Evolutionary conservation across 92 coral and sea anemone genomes (phyloP).

Genomic region (Galaxea fascicularis): DNA sequence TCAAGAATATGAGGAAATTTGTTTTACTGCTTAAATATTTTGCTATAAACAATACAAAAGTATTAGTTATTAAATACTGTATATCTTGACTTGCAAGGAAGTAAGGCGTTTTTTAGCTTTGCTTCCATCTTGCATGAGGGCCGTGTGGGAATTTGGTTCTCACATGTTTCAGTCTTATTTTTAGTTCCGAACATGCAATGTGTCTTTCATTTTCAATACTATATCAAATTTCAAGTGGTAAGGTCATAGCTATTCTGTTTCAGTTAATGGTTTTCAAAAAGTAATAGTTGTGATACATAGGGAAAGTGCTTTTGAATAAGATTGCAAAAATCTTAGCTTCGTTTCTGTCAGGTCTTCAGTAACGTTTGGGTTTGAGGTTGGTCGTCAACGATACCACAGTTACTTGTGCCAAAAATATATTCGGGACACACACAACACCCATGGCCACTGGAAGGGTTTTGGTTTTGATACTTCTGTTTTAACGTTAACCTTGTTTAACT

Average conservation of each 20-base stretch:
- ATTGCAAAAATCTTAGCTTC: background rate
- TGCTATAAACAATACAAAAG: too few species aligned
- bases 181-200: conserved; percentile 8
- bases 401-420: too few species aligned
- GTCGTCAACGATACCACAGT: background rate
- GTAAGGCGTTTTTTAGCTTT: background rate
- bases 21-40: background rate
- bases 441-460: too few species aligned
- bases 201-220: conserved; percentile 2
- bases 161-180: background rate
- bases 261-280: background rate
- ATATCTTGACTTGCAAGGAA: background rate
- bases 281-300: background rate
- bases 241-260: conserved; percentile 27
- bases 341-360: background rate
- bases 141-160: conserved; percentile 23
- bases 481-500: too few species aligned
- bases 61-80: too few species aligned
- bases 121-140: background rate
- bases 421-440: too few species aligned
- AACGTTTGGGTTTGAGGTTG: background rate
- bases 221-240: background rate
- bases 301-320: background rate
- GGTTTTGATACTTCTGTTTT: too few species aligned
- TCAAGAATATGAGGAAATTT: background rate